phyloP scores from a whole-genome alignment of 2,888 invertebrate species.

The Sesamia inferens region DNA sequence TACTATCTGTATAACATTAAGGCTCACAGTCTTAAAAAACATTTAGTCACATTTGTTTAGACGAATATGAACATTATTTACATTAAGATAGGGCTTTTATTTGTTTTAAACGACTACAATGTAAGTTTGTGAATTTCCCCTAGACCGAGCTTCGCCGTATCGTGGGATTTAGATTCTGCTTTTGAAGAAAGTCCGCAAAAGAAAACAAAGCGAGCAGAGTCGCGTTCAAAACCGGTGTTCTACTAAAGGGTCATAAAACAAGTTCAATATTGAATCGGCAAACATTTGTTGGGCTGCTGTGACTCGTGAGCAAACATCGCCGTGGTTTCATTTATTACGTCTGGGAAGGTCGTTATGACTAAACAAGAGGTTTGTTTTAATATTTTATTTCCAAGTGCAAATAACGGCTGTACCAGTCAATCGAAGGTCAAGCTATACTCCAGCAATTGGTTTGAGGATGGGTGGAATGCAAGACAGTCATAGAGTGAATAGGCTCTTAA shows the following conservation, averaged over 20 bases:
- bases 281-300: slow-evolving; percentile 42
- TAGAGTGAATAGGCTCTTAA: too few species aligned
- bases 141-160: not conserved
- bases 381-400: not conserved
- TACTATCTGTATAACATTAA: not conserved
- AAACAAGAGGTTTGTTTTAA: slow-evolving; percentile 7
- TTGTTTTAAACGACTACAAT: not conserved
- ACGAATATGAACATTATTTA: not conserved
- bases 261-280: slow-evolving; percentile 35
- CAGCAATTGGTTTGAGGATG: not conserved
- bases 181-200: not conserved
- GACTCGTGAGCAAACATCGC: slow-evolving; percentile 20
- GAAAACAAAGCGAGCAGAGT: slow-evolving; percentile 1
- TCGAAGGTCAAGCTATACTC: not conserved
- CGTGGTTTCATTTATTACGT: slow-evolving; percentile 23
- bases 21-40: not conserved
- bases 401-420: not conserved
- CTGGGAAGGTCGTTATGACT: slow-evolving; percentile 2
- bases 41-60: not conserved
- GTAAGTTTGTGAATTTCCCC: not conserved
- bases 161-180: slow-evolving; percentile 5
- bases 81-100: fast-evolving
- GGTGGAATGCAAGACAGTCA: too few species aligned
- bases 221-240: slow-evolving; percentile 11
- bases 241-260: slow-evolving; percentile 23